Conservation (phyloP, 2,888 invertebrate species). For the Nebria salina region DNA sequence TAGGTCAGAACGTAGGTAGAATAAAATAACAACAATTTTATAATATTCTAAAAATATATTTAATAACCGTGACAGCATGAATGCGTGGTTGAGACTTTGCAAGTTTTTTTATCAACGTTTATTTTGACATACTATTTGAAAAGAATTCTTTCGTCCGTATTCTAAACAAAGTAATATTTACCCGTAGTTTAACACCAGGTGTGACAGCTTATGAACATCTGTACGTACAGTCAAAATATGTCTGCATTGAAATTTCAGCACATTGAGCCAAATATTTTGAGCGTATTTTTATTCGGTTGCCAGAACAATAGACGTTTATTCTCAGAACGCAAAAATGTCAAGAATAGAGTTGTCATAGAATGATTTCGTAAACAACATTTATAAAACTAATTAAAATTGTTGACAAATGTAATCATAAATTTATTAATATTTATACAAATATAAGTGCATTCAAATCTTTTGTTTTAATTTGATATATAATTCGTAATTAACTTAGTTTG, state of each 20-base stretch:
- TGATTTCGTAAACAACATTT: neutral
- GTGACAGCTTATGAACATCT: neutral
- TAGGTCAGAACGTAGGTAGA: too few species aligned
- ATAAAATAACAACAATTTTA: too few species aligned
- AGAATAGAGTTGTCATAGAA: neutral
- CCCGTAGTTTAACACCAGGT: neutral
- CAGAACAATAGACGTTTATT: neutral
- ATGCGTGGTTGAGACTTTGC: too few species aligned
- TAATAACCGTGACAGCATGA: too few species aligned
- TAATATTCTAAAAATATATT: too few species aligned
- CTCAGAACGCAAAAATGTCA: neutral
- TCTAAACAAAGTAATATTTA: neutral
- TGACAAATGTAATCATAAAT: neutral
- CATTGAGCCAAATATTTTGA: constrained; percentile 15
- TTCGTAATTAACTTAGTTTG: too few species aligned
- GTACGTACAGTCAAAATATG: neutral
- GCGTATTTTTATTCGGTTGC: neutral
- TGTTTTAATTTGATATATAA: too few species aligned
- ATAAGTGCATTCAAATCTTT: too few species aligned
- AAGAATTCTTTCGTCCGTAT: neutral
- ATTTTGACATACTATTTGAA: too few species aligned
- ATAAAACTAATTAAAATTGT: neutral
- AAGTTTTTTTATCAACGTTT: too few species aligned
- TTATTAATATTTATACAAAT: neutral
- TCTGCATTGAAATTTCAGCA: neutral